Percentiles rank a stretch among this genome's conserved stretches.
These are phyloP conservation scores for Kryptolebias marmoratus DNA, from an alignment of 2,113 vertebrate species.

Conservation along the genomic window DNA sequence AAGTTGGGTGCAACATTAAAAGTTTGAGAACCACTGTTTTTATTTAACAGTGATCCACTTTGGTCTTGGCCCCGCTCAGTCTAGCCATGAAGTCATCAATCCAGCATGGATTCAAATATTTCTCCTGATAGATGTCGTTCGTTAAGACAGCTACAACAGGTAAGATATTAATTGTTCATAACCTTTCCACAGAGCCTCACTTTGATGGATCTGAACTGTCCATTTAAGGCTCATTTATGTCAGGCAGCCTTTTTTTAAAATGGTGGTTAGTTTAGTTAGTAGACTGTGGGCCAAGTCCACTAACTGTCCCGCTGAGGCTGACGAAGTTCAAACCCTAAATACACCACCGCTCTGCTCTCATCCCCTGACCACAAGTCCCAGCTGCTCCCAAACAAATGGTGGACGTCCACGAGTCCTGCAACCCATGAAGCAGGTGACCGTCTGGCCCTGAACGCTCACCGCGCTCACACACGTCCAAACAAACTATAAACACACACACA, in stretches of 20 bases:
- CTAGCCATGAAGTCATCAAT: too few relatives aligned
- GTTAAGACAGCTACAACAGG: too few relatives aligned
- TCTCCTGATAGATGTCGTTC: too few relatives aligned
- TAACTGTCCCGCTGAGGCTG: constrained; percentile 62
- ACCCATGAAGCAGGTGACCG: constrained; percentile 37
- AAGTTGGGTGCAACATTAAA: too few relatives aligned
- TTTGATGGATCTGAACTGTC: background rate
- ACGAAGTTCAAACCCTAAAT: constrained; percentile 64
- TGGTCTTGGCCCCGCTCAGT: too few relatives aligned
- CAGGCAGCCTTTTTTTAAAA: constrained; percentile 6
- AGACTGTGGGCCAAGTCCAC: constrained; percentile 50
- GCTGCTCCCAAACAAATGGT: constrained; percentile 23
- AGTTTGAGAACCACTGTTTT: too few relatives aligned
- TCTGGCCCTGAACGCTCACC: constrained; percentile 40
- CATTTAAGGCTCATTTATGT: background rate
- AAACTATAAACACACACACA: constrained; percentile 35
- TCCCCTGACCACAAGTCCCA: constrained; percentile 67
- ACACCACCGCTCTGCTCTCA: constrained; percentile 23
- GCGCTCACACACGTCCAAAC: constrained; percentile 7
- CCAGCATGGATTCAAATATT: background rate
- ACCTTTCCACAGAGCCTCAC: too few relatives aligned
- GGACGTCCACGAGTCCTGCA: constrained; percentile 22
- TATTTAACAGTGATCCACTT: too few relatives aligned
- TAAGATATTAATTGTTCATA: background rate
- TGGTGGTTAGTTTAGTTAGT: constrained; percentile 51